Base-by-base conservation (phyloP, 1,140 invertebrate species). In the Choristoneura fumiferana region DNA sequence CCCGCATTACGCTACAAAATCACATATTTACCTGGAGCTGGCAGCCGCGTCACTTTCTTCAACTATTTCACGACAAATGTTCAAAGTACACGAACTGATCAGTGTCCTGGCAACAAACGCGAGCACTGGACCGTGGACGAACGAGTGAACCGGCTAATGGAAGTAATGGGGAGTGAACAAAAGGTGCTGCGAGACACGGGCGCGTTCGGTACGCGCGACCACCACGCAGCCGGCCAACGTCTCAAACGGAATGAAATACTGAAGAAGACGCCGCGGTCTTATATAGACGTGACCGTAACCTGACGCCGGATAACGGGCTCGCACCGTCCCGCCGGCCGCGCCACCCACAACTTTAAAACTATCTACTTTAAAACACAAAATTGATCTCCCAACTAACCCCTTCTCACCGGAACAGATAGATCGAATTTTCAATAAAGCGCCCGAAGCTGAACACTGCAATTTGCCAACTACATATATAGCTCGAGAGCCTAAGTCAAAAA, bases 241-340 rank as follows among this genome's bases (percentile, higher is more conserved):
- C 79, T 80, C 76, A 81, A 85, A 86, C 85, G 74, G 76, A 89
- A 89, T 89, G 85, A 89, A 89, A 89, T 86, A 73, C 77, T 87
- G 80, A 84, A 83, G 84, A 88, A 84, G 84, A 83, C 79, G 79
- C 78, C 79, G 63, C 82, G 76, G 74, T 81, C 85, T 88, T 88
- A 75, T 88, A 88, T 88, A 88, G 85, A 88, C 85, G 76, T 79
- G 77, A 78, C 77, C 76, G 86, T 89, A 89, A 87, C 86, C 86
- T 89, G 86, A 84, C 86, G 82, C 82, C 81, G 81, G 78, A 89
- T 89, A 89, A 89, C 86, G 86, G 86, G 75, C 75, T 81, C 76
- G 68, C 62, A 63, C 69, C 58, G 63, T 62, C 71, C 60, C 63
- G 45, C 37, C 45, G 57, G 66, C 59, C 72, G 70, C 54, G 43